Evolutionary conservation across 1,140 invertebrate species (phyloP).

Genomic region (Drosophila leontia): DNA sequence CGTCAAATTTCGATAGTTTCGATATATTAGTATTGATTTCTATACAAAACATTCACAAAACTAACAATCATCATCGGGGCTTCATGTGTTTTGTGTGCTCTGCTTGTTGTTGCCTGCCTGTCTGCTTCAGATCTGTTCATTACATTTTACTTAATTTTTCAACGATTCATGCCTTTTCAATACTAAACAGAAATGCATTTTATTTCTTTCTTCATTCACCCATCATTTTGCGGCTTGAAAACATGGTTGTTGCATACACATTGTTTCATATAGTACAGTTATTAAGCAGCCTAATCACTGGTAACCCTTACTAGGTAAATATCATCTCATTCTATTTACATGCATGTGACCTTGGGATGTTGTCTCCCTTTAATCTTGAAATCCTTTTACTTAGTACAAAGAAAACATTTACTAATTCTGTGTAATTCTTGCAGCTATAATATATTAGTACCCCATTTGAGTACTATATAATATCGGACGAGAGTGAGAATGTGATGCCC

Average conservation of each 20-base stretch:
- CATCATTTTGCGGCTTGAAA: constrained; percentile 49
- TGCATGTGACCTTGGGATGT: constrained; percentile 15
- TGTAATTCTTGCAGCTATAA: constrained; percentile 67
- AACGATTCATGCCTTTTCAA: constrained; percentile 12
- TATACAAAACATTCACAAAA: constrained; percentile 9
- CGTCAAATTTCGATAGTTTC: neutral
- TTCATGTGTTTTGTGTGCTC: constrained; percentile 69
- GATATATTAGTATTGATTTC: neutral
- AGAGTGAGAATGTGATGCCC: constrained; percentile 33
- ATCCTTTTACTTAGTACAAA: too few relatives aligned
- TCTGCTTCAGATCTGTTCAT: constrained; percentile 78
- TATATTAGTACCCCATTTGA: constrained; percentile 76
- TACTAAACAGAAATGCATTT: constrained; percentile 28
- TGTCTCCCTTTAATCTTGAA: neutral
- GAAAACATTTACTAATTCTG: constrained; percentile 21
- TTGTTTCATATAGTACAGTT: constrained; percentile 67
- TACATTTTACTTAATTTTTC: constrained; percentile 38
- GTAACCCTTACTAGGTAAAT: constrained; percentile 77
- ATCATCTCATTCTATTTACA: constrained; percentile 35
- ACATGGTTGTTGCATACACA: constrained; percentile 15
- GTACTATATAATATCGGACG: constrained; percentile 65
- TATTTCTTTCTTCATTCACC: constrained; percentile 43
- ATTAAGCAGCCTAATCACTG: constrained; percentile 74
- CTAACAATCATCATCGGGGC: constrained; percentile 23
- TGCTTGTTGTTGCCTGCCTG: constrained; percentile 83